A percentile compares a stretch with the other conserved stretches of the same genome.
phyloP scores from a whole-genome alignment of 2,113 vertebrate genomes.

The Hippotragus niger region DNA sequence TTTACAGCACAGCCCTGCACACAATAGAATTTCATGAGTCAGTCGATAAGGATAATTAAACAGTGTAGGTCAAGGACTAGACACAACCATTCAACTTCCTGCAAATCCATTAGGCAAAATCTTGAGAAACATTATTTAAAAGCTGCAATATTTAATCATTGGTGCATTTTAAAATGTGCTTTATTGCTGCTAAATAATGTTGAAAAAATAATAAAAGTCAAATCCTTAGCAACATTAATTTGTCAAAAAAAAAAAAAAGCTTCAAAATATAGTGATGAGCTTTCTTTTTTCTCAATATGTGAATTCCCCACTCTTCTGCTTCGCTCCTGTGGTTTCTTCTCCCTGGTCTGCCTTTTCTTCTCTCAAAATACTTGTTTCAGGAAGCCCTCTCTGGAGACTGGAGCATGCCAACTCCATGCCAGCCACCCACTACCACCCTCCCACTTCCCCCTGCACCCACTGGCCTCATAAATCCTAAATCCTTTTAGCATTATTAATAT shows the following conservation, averaged over 20 bases:
- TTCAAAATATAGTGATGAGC: background rate
- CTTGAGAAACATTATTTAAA: slow-evolving; percentile 28
- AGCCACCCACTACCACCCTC: background rate
- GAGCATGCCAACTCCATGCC: background rate
- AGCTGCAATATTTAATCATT: slow-evolving; percentile 1
- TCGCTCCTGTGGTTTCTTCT: background rate
- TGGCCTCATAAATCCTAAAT: background rate
- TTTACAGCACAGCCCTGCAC: background rate
- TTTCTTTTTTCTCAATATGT: background rate
- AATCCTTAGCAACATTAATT: background rate
- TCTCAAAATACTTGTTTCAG: background rate
- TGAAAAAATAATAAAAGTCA: slow-evolving; percentile 15
- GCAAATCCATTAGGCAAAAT: slow-evolving; percentile 44
- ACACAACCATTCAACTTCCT: slow-evolving; percentile 27
- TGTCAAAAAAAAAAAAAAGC: background rate
- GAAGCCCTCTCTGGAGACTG: background rate
- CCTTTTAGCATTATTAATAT: background rate
- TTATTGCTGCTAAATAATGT: background rate
- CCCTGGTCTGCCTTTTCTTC: background rate
- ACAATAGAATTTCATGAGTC: slow-evolving; percentile 16
- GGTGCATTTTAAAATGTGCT: background rate
- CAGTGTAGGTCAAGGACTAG: slow-evolving; percentile 51
- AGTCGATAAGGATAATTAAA: slow-evolving; percentile 60
- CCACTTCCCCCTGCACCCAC: background rate
- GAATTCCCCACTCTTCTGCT: background rate